Conservation (phyloP, 1,140 invertebrate species). For the Drosophila miranda region DNA sequence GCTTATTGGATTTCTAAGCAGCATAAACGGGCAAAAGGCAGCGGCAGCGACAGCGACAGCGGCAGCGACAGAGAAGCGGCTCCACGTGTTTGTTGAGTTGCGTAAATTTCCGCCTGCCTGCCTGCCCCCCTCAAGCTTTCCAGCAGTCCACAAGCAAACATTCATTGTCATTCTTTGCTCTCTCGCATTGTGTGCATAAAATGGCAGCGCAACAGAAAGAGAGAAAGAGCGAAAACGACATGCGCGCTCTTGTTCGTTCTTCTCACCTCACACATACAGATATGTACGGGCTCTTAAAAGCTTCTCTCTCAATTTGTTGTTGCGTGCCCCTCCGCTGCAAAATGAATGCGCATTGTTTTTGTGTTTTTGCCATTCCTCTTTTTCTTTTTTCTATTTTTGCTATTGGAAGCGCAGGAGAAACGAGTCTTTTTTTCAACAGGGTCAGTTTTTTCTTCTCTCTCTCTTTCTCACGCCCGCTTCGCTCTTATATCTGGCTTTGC, state of each 20-base stretch:
- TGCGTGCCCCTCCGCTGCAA: conserved; percentile 35
- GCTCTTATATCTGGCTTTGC: conserved; percentile 19
- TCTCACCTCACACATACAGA: conserved; percentile 22
- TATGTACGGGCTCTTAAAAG: conserved; percentile 40
- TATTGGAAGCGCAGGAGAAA: conserved; percentile 61
- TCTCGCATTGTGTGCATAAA: conserved; percentile 44
- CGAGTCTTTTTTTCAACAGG: conserved; percentile 49
- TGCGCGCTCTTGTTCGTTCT: conserved; percentile 39
- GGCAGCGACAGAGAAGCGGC: conserved; percentile 38
- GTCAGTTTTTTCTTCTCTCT: conserved; percentile 22
- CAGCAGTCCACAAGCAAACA: conserved; percentile 18
- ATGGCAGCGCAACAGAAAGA: conserved; percentile 38
- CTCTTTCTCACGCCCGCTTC: conserved; percentile 13
- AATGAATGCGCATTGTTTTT: conserved; percentile 67
- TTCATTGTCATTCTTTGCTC: conserved; percentile 36
- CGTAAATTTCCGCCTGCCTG: conserved; percentile 53
- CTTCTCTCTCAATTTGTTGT: conserved; percentile 21
- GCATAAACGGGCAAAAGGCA: conserved; percentile 22
- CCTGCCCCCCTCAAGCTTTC: background rate
- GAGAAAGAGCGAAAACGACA: conserved; percentile 17
- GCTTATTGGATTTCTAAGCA: conserved; percentile 67
- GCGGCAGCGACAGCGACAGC: conserved; percentile 23
- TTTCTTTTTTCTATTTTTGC: conserved; percentile 35
- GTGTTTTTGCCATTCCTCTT: conserved; percentile 24
- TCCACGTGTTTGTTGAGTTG: conserved; percentile 76